Percentiles rank a stretch among this genome's conserved stretches.
Evolutionary conservation across 2,888 invertebrate species (phyloP).

Genomic region (Tenthredo distinguenda): DNA sequence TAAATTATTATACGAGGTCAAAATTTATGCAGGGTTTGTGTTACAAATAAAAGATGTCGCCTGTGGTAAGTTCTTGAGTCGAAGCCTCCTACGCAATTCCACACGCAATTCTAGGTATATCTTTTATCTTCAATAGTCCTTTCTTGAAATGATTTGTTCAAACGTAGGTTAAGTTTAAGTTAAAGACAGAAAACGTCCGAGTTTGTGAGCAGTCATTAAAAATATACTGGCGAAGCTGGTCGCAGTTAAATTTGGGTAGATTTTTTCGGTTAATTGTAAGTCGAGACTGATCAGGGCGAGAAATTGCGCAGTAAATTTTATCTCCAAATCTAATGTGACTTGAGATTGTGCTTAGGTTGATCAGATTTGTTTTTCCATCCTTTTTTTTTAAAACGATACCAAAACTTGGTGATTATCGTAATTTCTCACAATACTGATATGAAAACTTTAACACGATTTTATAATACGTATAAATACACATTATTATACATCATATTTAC

Average conservation of each 20-base stretch:
- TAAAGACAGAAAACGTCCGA: not conserved
- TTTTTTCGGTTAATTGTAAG: not conserved
- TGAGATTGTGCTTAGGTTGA: not conserved
- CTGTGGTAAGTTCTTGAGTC: not conserved
- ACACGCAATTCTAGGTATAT: not conserved
- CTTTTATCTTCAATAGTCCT: not conserved
- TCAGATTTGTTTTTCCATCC: not conserved
- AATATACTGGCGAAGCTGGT: not conserved
- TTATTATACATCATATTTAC: conserved; percentile 37
- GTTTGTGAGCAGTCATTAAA: not conserved
- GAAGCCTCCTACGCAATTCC: not conserved
- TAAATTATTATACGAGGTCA: not conserved
- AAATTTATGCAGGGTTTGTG: not conserved
- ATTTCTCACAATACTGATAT: not conserved
- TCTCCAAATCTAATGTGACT: not conserved
- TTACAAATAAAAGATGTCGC: not conserved
- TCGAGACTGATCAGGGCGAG: not conserved
- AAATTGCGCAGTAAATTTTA: not conserved
- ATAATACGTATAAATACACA: not conserved
- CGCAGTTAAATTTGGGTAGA: not conserved
- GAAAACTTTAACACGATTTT: not conserved
- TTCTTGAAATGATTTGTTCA: conserved; percentile 22
- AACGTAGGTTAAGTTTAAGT: conserved; percentile 34
- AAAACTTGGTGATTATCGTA: not conserved
- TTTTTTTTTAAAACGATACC: not conserved